phyloP scores from a whole-genome alignment of 2,113 vertebrate genomes.

The Eubucco bourcierii region DNA sequence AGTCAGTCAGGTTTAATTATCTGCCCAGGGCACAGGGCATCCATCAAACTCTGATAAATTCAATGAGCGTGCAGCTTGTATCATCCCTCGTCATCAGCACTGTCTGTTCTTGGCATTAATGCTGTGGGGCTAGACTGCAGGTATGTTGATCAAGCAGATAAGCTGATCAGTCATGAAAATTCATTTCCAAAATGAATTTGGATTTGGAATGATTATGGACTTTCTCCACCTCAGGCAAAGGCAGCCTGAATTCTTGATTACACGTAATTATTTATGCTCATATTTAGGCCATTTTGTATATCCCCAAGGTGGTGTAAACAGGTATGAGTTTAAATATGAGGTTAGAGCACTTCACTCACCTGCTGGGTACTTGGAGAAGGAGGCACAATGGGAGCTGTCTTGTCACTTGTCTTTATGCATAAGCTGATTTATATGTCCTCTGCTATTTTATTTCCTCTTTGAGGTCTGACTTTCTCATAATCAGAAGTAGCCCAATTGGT shows the following conservation, averaged over 20 bases:
- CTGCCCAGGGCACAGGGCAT: slow-evolving; percentile 3
- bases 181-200: slow-evolving; percentile 58
- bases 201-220: slow-evolving; percentile 23
- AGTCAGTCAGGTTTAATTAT: slow-evolving; percentile 42
- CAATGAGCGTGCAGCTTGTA: slow-evolving; percentile 32
- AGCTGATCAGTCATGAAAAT: slow-evolving; percentile 63
- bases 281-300: slow-evolving; percentile 41
- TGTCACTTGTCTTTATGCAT: background rate
- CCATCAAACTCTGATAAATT: background rate
- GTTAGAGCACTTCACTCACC: slow-evolving; percentile 25
- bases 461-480: background rate
- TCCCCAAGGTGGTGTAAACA: slow-evolving; percentile 24
- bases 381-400: background rate
- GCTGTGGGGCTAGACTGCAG: slow-evolving; percentile 26
- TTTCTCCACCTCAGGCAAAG: slow-evolving; percentile 52
- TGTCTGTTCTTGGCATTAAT: slow-evolving; percentile 40
- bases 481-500: background rate
- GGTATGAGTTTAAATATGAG: slow-evolving; percentile 28
- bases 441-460: background rate
- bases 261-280: slow-evolving; percentile 40
- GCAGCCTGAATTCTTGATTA: slow-evolving; percentile 50
- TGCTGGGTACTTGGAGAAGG: background rate
- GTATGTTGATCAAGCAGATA: slow-evolving; percentile 57
- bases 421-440: background rate
- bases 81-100: slow-evolving; percentile 46